Evolutionary conservation across 2,797 vertebrate genomes (phyloP).

Genomic region (Pteropus rufus): DNA sequence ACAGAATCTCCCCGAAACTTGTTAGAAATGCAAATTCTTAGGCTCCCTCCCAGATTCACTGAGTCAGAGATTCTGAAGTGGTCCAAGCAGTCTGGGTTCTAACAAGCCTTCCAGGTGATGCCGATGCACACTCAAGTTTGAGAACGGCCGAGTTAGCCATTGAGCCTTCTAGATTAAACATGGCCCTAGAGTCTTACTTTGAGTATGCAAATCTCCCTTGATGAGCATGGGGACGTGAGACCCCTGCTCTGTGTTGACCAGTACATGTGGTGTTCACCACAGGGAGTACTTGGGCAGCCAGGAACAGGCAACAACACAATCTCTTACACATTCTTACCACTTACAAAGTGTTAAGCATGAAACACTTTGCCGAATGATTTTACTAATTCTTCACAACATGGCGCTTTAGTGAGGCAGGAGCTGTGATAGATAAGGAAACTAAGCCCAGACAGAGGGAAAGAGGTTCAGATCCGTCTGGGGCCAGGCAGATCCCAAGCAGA

Average conservation of each 20-base stretch:
- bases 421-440: background rate
- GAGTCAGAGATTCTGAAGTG: background rate
- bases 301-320: too few relatives aligned
- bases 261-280: fast-evolving
- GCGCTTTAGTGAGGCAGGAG: background rate
- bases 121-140: background rate
- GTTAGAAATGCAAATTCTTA: background rate
- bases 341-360: background rate
- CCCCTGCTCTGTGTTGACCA: background rate
- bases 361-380: background rate
- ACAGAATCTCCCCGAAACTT: background rate
- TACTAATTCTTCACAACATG: background rate
- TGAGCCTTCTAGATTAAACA: background rate
- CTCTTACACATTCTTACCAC: too few relatives aligned
- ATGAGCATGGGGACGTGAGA: background rate
- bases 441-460: background rate
- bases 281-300: fast-evolving
- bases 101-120: background rate
- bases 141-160: background rate
- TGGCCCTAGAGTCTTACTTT: background rate
- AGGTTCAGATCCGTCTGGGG: background rate
- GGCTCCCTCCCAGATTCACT: fast-evolving
- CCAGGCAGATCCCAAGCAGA: background rate
- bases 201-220: background rate
- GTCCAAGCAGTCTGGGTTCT: background rate